Conservation (phyloP, 92 coral and sea anemone species). For the Heteractis magnifica region DNA sequence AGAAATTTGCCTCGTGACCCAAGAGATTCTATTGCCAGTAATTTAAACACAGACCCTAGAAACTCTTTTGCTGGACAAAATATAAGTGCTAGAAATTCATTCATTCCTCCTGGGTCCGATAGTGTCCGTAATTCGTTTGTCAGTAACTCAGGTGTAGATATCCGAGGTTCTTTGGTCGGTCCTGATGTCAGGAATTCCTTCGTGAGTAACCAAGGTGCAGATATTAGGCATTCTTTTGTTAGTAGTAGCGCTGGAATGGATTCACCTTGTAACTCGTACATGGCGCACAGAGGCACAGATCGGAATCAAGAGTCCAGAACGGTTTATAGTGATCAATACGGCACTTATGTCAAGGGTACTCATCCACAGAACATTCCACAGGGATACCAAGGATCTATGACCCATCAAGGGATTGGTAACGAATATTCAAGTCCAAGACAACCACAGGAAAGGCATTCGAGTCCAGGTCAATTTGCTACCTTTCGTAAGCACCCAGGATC, state of each 20-base stretch:
- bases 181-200: constrained; percentile 4
- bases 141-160: constrained; percentile 5
- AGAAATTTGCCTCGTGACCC: not conserved
- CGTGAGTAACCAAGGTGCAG: constrained; percentile 3
- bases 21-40: not conserved
- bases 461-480: constrained; percentile 33
- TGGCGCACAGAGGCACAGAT: not conserved
- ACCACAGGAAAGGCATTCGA: constrained; percentile 5
- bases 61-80: not conserved
- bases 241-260: constrained; percentile 3
- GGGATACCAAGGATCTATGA: constrained; percentile 7
- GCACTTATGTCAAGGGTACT: constrained; percentile 18
- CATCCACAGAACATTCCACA: constrained; percentile 1
- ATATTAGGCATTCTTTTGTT: constrained; percentile 2
- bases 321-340: constrained; percentile 32
- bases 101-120: constrained; percentile 58
- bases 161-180: not conserved
- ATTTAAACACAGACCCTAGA: not conserved
- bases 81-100: constrained; percentile 9
- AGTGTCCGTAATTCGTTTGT: constrained; percentile 32
- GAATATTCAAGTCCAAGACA: constrained; percentile 17
- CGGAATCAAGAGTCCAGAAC: constrained; percentile 10
- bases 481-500: constrained; percentile 25
- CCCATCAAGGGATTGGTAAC: not conserved
- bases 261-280: not conserved